Percentiles rank a stretch among this genome's conserved stretches.
phyloP scores from a whole-genome alignment of 2,113 vertebrate genomes.

The Eulacestoma nigropectus region DNA sequence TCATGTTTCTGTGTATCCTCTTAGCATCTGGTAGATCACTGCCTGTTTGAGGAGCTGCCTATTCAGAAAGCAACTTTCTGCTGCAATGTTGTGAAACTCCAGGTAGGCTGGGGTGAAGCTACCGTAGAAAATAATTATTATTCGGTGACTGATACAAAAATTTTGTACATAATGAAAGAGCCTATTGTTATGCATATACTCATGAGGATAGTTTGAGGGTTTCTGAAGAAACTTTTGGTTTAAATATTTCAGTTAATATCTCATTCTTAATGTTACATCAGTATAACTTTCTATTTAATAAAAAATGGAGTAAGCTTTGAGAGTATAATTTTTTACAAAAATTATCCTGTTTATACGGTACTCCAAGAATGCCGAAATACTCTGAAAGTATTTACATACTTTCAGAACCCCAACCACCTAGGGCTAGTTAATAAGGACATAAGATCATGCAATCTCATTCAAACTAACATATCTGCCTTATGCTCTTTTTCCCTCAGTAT shows the following conservation, averaged over 20 bases:
- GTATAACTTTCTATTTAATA: neutral
- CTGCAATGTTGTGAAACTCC: neutral
- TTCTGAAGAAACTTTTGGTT: slow-evolving; percentile 18
- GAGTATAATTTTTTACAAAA: neutral
- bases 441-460: neutral
- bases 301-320: neutral
- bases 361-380: neutral
- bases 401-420: neutral
- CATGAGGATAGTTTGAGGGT: neutral
- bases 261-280: neutral
- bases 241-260: slow-evolving; percentile 4
- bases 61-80: slow-evolving; percentile 17
- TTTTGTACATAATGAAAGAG: slow-evolving; percentile 23
- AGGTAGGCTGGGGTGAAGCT: neutral
- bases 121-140: slow-evolving; percentile 29
- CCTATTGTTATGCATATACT: neutral
- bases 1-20: slow-evolving; percentile 54
- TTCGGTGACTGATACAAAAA: slow-evolving; percentile 13
- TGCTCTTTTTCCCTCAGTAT: neutral
- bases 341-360: neutral
- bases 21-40: slow-evolving; percentile 52
- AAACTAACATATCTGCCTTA: neutral
- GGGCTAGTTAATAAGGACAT: neutral
- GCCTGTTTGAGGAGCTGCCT: slow-evolving; percentile 1
- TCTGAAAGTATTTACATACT: neutral